phyloP scores from a whole-genome alignment of 2,113 vertebrate species.

The Thunnus maccoyii region DNA sequence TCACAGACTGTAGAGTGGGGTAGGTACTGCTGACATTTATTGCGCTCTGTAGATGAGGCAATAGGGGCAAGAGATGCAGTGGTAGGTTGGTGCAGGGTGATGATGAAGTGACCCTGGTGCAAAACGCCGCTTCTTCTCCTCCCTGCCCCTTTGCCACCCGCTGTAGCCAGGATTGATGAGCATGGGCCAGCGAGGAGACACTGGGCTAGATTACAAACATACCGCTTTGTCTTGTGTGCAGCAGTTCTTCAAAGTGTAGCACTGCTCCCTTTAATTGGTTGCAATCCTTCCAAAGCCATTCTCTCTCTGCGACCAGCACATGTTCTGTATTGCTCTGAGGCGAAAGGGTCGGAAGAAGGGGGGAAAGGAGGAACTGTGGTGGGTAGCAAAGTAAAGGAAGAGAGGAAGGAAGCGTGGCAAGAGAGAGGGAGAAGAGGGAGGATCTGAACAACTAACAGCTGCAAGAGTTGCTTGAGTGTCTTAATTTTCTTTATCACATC shows the following conservation, averaged over 20 bases:
- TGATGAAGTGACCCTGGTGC: slow-evolving; percentile 77
- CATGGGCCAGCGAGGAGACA: slow-evolving; percentile 68
- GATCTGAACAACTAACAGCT: slow-evolving; percentile 64
- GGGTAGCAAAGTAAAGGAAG: slow-evolving; percentile 39
- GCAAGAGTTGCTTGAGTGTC: slow-evolving; percentile 43
- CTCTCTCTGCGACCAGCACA: slow-evolving; percentile 27
- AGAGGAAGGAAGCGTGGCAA: not conserved
- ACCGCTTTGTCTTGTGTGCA: slow-evolving; percentile 79
- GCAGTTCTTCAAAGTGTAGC: slow-evolving; percentile 72
- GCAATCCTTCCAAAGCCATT: slow-evolving; percentile 67
- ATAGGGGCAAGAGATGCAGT: slow-evolving; percentile 48
- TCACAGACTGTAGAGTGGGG: slow-evolving; percentile 12
- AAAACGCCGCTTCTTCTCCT: slow-evolving; percentile 46
- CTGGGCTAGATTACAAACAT: slow-evolving; percentile 81
- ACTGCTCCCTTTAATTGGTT: slow-evolving; percentile 77
- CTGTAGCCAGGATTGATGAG: slow-evolving; percentile 82
- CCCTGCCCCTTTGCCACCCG: slow-evolving; percentile 73
- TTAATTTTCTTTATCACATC: slow-evolving; percentile 57
- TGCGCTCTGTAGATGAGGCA: slow-evolving; percentile 55
- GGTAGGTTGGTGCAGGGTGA: slow-evolving; percentile 56
- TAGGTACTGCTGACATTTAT: slow-evolving; percentile 74
- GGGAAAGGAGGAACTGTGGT: not conserved
- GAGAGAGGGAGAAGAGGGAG: not conserved
- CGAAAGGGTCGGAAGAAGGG: slow-evolving; percentile 28
- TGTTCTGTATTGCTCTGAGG: slow-evolving; percentile 55